phyloP scores from a whole-genome alignment of 2,888 invertebrate species.

The Panopea generosa region DNA sequence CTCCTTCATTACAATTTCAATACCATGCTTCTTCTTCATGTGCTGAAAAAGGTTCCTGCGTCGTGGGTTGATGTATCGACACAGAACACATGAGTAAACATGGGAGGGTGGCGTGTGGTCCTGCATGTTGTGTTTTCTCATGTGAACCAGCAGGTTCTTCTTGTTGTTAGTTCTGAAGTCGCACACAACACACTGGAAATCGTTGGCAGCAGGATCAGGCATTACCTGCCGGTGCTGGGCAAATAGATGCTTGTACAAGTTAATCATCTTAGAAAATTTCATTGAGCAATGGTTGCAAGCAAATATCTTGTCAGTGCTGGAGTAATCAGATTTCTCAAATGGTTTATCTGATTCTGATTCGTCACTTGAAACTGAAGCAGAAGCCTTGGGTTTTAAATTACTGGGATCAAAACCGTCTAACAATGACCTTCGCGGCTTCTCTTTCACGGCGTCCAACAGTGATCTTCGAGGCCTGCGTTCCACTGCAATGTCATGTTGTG shows the following conservation, averaged over 20 bases:
- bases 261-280: slow-evolving; percentile 83
- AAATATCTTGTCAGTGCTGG: slow-evolving; percentile 81
- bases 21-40: slow-evolving; percentile 83
- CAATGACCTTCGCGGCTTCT: slow-evolving; percentile 26
- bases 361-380: neutral
- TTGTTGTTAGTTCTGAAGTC: slow-evolving; percentile 80
- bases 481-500: slow-evolving; percentile 79
- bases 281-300: slow-evolving; percentile 83
- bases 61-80: slow-evolving; percentile 80
- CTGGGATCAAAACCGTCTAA: slow-evolving; percentile 16
- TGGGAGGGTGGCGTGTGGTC: slow-evolving; percentile 81
- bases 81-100: slow-evolving; percentile 82
- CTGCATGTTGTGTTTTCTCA: slow-evolving; percentile 81
- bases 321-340: slow-evolving; percentile 75
- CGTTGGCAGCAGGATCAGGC: slow-evolving; percentile 68
- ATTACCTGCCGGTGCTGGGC: slow-evolving; percentile 80
- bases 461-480: slow-evolving; percentile 48
- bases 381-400: neutral
- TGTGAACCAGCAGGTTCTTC: slow-evolving; percentile 82
- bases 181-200: slow-evolving; percentile 82
- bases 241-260: slow-evolving; percentile 83
- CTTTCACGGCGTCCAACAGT: slow-evolving; percentile 22
- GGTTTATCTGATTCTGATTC: slow-evolving; percentile 37
- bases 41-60: slow-evolving; percentile 81
- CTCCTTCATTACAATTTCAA: slow-evolving; percentile 78